These are phyloP conservation scores for Diogma glabrata DNA, from an alignment of 2,888 invertebrate genomes.

Conservation along the genomic window DNA sequence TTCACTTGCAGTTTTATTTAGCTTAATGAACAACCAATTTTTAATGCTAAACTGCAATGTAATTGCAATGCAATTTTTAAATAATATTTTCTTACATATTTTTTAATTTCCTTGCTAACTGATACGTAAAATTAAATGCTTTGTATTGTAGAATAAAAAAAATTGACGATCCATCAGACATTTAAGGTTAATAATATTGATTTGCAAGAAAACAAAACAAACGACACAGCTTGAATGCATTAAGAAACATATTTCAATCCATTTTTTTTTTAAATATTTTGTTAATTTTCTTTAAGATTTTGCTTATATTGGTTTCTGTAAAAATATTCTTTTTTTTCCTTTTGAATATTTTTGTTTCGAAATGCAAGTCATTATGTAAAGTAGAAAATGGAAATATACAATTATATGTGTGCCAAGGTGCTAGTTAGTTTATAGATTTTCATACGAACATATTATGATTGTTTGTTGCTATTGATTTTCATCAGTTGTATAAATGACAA, in stretches of 20 bases:
- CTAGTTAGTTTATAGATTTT: too few relatives aligned
- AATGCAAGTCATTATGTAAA: constrained; percentile 7
- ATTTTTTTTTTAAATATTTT: not conserved
- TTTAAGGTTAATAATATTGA: constrained; percentile 9
- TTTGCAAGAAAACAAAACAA: constrained; percentile 7
- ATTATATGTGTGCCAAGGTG: constrained; percentile 6
- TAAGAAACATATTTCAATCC: too few relatives aligned
- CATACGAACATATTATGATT: too few relatives aligned
- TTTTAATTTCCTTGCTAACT: not conserved
- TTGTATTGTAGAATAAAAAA: too few relatives aligned
- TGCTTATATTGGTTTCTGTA: not conserved
- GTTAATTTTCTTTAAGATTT: not conserved
- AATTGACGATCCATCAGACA: constrained; percentile 5
- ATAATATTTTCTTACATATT: not conserved
- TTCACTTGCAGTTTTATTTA: too few relatives aligned
- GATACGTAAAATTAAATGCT: too few relatives aligned
- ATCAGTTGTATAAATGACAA: too few relatives aligned
- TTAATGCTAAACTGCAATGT: constrained; percentile 2
- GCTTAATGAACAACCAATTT: too few relatives aligned
- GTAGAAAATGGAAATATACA: constrained; percentile 3
- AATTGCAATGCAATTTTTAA: constrained; percentile 8
- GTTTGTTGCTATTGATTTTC: too few relatives aligned
- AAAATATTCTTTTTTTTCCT: not conserved
- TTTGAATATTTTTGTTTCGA: constrained; percentile 1
- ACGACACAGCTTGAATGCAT: constrained; percentile 6